Percentiles rank a stretch among this genome's conserved stretches.
Conservation (phyloP, 2,113 vertebrate genomes). For the Argyrosomus japonicus region DNA sequence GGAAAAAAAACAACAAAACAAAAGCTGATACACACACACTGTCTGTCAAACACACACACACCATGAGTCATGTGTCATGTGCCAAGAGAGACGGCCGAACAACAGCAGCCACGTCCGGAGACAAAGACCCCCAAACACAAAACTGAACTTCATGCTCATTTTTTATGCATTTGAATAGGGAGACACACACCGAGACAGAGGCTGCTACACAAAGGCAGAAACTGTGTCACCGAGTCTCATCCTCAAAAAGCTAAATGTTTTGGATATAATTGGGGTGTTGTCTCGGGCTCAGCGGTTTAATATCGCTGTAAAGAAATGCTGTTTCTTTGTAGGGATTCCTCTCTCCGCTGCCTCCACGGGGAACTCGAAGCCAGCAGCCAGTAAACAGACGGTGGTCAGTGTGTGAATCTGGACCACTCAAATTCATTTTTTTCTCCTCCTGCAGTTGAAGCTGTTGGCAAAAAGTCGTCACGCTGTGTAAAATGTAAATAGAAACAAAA, state of each 20-base stretch:
- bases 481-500: too few relatives aligned
- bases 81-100: constrained; percentile 30
- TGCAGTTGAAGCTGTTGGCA: neutral
- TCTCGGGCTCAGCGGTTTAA: neutral
- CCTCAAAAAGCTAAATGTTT: neutral
- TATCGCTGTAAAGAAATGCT: neutral
- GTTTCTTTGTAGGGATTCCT: neutral
- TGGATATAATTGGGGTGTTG: neutral
- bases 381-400: neutral
- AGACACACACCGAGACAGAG: neutral
- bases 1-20: neutral
- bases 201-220: neutral
- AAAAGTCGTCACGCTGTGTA: too few relatives aligned
- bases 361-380: neutral
- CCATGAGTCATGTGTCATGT: constrained; percentile 15
- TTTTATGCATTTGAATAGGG: neutral
- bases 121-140: constrained; percentile 26
- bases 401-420: neutral
- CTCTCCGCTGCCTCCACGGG: neutral
- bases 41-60: constrained; percentile 10
- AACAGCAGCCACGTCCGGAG: constrained; percentile 14
- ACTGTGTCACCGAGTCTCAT: neutral
- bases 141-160: neutral
- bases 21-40: neutral
- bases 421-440: neutral